Evolutionary conservation across 2,888 invertebrate genomes (phyloP), one percentile per base, ranked within the genome.

Genomic region (Chloroclystis v-ata): DNA sequence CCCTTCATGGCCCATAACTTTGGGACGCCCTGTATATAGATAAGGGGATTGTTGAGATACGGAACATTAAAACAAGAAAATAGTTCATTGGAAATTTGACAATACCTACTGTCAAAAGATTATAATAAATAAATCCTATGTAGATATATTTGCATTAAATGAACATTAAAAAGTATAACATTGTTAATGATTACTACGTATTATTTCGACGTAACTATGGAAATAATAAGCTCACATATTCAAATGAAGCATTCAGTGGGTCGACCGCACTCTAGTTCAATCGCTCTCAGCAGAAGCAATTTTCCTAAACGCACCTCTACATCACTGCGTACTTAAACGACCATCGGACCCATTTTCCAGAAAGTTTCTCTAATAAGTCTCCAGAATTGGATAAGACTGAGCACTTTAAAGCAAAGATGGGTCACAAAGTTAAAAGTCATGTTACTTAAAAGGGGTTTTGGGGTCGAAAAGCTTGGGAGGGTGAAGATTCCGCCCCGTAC

Each of bases 401-500:
- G 74, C 69, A 75, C 76, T 82, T 82, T 78, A 82, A 82, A 84
- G 79, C 80, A 80, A 80, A 82, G 82, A 78, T 75, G 78, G 82
- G 82, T 82, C 83, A 79, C 83, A 82, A 84, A 85, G 85, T 85
- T 84, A 83, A 86, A 86, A 86, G 85, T 85, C 85, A 84, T 85
- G 85, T 85, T 78, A 82, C 82, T 82, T 85, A 84, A 85, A 85
- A 83, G 82, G 82, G 82, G 79, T 81, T 80, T 69, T 70, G 74
- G 71, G 80, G 81, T 78, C 78, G 74, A 75, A 80, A 76, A 75
- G 76, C 78, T 78, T 70, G 64, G 65, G 68, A 69, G 69, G 71
- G 75, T 68, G 69, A 78, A 81, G 79, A 79, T 82, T 79, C 78
- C 72, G 67, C 71, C 33, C 59, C 68, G 75, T 75, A 71, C 82